Conservation (phyloP, 2,113 vertebrate species). For the Pluvialis apricaria region DNA sequence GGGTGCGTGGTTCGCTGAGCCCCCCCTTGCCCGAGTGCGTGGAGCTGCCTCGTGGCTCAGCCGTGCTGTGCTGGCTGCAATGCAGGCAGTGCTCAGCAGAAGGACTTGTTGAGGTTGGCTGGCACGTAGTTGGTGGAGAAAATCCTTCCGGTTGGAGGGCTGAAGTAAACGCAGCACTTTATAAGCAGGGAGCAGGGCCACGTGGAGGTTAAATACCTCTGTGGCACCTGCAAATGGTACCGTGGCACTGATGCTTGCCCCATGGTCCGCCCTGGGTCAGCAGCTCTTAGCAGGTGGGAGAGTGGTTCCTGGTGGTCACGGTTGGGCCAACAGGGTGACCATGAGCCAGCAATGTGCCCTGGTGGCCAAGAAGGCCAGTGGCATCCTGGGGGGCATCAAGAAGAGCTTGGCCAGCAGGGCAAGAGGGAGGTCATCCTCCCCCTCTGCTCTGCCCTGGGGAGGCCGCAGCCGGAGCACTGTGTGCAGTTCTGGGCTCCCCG, state of each 20-base stretch:
- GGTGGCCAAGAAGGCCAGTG: too few species aligned
- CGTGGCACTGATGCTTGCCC: not conserved
- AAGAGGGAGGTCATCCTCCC: too few species aligned
- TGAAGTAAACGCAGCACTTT: not conserved
- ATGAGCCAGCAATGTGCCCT: too few species aligned
- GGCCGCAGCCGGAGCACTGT: too few species aligned
- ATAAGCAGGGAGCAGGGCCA: not conserved
- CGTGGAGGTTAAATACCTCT: accelerated
- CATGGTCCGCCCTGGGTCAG: too few species aligned
- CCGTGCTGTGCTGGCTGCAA: accelerated
- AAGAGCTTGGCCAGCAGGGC: too few species aligned
- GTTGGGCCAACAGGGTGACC: too few species aligned
- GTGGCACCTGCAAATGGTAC: not conserved
- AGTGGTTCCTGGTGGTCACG: not conserved
- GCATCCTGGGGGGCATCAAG: too few species aligned
- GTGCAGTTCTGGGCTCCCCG: too few species aligned
- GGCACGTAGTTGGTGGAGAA: not conserved
- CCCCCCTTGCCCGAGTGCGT: not conserved
- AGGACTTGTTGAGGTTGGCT: not conserved
- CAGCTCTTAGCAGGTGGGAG: not conserved
- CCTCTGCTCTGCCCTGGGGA: too few species aligned
- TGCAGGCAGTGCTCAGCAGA: not conserved
- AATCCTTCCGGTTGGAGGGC: not conserved
- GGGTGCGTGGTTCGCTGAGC: not conserved
- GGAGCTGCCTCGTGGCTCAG: not conserved